phyloP scores from a whole-genome alignment of 1,140 invertebrate species.

The Zaprionus lachaisei region DNA sequence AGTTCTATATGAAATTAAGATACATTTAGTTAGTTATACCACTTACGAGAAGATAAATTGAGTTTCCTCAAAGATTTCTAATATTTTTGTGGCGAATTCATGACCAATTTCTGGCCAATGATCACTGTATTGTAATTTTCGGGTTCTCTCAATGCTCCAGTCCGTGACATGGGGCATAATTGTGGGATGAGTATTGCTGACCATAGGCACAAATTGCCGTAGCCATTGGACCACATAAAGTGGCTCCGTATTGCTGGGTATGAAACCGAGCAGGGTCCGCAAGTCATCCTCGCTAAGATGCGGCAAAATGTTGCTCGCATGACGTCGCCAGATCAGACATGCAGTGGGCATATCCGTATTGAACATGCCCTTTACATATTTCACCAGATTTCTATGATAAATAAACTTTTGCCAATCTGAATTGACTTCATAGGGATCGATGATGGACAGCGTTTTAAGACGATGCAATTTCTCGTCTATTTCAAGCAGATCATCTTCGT shows the following conservation, averaged over 20 bases:
- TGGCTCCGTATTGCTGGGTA: constrained; percentile 70
- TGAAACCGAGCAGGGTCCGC: constrained; percentile 62
- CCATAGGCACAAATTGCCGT: constrained; percentile 72
- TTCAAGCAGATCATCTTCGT: constrained; percentile 67
- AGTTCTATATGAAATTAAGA: neutral
- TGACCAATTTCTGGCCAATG: constrained; percentile 82
- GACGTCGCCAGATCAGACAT: constrained; percentile 80
- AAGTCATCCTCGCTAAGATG: constrained; percentile 65
- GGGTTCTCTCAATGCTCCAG: constrained; percentile 79
- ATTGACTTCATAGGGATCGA: constrained; percentile 81
- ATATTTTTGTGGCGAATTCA: constrained; percentile 77
- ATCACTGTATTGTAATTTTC: constrained; percentile 71
- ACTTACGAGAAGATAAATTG: constrained; percentile 77
- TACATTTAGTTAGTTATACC: neutral
- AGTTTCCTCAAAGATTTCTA: constrained; percentile 76
- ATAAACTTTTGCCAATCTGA: constrained; percentile 82
- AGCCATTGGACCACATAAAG: constrained; percentile 80
- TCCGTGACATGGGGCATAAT: constrained; percentile 76
- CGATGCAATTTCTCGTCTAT: constrained; percentile 80
- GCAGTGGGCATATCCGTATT: constrained; percentile 72
- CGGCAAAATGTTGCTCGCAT: constrained; percentile 69
- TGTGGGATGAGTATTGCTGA: constrained; percentile 75
- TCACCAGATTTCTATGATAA: constrained; percentile 72
- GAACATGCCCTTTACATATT: constrained; percentile 66
- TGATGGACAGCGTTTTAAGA: constrained; percentile 76